phyloP scores from a whole-genome alignment of 2,797 vertebrate species.

The Nannoperca australis region DNA sequence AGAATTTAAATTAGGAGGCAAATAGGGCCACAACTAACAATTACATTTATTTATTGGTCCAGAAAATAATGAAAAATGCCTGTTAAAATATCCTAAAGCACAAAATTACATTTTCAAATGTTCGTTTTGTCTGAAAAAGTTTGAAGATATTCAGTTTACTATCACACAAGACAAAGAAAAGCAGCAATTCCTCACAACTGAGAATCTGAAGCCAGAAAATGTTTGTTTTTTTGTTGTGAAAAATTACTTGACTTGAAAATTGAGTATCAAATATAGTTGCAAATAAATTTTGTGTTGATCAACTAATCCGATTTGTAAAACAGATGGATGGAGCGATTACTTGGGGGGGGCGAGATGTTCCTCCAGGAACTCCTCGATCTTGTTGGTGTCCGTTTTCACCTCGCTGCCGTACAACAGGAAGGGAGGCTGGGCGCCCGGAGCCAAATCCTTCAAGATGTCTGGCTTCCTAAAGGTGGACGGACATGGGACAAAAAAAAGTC shows the following conservation, averaged over 20 bases:
- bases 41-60: neutral
- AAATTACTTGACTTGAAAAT: neutral
- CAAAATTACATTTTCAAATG: neutral
- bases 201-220: neutral
- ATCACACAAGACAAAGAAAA: neutral
- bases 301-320: neutral
- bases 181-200: neutral
- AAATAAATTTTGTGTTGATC: neutral
- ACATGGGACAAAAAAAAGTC: neutral
- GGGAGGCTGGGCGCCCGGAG: conserved; percentile 92
- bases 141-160: neutral
- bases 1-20: neutral
- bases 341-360: conserved; percentile 90
- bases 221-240: neutral
- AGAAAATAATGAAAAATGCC: neutral
- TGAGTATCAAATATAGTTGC: neutral
- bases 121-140: neutral
- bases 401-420: conserved; percentile 90
- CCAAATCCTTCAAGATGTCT: conserved; percentile 90
- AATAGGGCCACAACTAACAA: neutral
- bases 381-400: conserved; percentile 95
- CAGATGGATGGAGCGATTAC: conserved; percentile 74
- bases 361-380: conserved; percentile 95
- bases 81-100: neutral
- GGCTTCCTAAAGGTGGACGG: conserved; percentile 84